Conservation (phyloP, 2,113 vertebrate species). For the Gallinago jamesoni region DNA sequence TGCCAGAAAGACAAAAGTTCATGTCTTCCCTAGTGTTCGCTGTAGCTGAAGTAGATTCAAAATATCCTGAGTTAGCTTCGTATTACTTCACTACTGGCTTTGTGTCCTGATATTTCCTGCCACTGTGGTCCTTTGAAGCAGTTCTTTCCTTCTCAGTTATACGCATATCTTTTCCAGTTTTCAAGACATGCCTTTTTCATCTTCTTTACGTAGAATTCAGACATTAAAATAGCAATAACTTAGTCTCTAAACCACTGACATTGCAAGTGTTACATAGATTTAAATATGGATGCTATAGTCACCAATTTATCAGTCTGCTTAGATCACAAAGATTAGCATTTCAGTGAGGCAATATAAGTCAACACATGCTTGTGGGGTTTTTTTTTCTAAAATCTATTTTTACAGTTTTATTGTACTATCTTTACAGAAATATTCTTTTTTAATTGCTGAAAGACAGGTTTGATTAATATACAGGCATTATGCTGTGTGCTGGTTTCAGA, state of each 20-base stretch:
- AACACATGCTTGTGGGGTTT: background rate
- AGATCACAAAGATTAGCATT: background rate
- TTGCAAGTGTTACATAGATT: background rate
- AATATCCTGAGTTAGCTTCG: constrained; percentile 15
- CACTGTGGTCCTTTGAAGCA: background rate
- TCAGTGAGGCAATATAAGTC: background rate
- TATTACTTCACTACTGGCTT: constrained; percentile 8
- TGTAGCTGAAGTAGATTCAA: constrained; percentile 8
- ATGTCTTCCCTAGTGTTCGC: background rate
- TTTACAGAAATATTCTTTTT: background rate
- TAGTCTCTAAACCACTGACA: background rate
- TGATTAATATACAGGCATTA: background rate
- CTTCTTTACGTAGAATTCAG: background rate
- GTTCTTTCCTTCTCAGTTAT: background rate
- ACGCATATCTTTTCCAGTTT: background rate
- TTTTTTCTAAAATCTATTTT: background rate
- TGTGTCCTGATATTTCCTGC: constrained; percentile 37
- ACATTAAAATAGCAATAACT: background rate
- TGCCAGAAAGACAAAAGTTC: constrained; percentile 27
- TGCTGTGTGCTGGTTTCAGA: background rate
- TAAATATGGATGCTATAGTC: background rate
- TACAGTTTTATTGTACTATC: background rate
- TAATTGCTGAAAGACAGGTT: background rate
- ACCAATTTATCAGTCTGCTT: background rate
- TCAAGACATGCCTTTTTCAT: background rate